Evolutionary conservation across 2,113 vertebrate species (phyloP), one percentile per base, ranked within the genome.

Genomic region (Antechinus flavipes): DNA sequence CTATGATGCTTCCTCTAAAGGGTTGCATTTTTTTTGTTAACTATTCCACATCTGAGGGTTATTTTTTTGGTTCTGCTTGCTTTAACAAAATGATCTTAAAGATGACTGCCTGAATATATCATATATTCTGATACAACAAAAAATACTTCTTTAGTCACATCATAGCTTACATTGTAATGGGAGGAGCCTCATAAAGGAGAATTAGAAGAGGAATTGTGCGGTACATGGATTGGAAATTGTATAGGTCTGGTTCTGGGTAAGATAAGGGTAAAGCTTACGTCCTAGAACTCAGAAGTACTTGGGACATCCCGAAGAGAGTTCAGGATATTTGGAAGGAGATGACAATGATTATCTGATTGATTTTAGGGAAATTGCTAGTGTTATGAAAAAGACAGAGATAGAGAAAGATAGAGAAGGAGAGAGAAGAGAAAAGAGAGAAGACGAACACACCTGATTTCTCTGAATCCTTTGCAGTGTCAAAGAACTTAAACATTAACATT

Each of bases 81-180:
- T 68, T 61, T 27, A 68, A 68, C 30, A 68, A 68, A 35, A 35
- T 68, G 58, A 68, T 68, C 10, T 4, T 35, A 68, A 68, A 68
- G 58, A 3, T 68, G 27, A 68, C 12, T 35, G 35, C 35, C 58
- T 35, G 30, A 12, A 68, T 35, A 95, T 61, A 90, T 94, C 94
- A 55, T 9, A 22, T 42, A 53, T 24, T 90, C 16, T 95, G 56
- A 3, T 35, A 68, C 58, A 35, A 35, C 58, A 89, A 89, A 27
- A 92, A 68, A 95, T 93, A 90, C 68, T 93, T 91, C 24, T 89
- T 68, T 93, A 95, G 89, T 93, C 94, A 54, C 61, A 89, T 56
- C 54, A 19, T 93, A 90, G 56, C 26, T 61, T 61, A 9, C 27
- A 11, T 61, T 61, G 26, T 61, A 68, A 35, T 68, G 30, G 58